phyloP scores from a whole-genome alignment of 2,113 vertebrate species.

The Dasyprocta punctata region DNA sequence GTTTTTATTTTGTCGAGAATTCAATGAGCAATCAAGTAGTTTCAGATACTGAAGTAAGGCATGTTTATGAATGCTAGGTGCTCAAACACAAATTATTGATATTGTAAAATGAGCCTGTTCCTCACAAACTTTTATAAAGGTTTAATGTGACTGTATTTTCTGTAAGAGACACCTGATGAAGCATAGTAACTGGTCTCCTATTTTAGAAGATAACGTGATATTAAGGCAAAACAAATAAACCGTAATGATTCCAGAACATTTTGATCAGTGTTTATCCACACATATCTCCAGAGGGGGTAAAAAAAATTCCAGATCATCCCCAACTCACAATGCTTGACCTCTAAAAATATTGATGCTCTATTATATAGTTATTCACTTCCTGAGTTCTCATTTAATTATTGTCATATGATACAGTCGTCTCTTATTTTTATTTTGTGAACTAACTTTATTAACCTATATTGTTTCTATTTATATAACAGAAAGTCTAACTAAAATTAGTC shows the following conservation, averaged over 20 bases:
- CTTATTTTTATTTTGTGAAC: slow-evolving; percentile 12
- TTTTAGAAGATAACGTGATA: not conserved
- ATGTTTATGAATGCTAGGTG: not conserved
- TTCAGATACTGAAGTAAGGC: not conserved
- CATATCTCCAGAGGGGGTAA: not conserved
- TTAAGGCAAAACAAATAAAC: not conserved
- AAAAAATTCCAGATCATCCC: not conserved
- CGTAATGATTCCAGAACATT: not conserved
- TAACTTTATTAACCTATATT: not conserved
- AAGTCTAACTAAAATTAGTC: not conserved
- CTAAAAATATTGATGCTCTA: not conserved
- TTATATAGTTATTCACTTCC: not conserved
- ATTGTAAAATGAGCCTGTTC: not conserved
- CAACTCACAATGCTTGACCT: not conserved
- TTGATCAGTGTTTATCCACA: not conserved
- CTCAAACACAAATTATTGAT: slow-evolving; percentile 1
- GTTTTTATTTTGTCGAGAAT: slow-evolving; percentile 46
- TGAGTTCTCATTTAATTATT: not conserved
- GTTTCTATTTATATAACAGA: not conserved
- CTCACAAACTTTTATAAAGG: not conserved
- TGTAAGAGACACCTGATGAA: not conserved
- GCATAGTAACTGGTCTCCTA: not conserved
- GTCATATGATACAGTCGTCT: not conserved
- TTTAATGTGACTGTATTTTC: not conserved
- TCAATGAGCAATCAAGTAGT: not conserved